Evolutionary conservation across 1,140 invertebrate genomes (phyloP).

Genomic region (Panagrolaimus sp.): DNA sequence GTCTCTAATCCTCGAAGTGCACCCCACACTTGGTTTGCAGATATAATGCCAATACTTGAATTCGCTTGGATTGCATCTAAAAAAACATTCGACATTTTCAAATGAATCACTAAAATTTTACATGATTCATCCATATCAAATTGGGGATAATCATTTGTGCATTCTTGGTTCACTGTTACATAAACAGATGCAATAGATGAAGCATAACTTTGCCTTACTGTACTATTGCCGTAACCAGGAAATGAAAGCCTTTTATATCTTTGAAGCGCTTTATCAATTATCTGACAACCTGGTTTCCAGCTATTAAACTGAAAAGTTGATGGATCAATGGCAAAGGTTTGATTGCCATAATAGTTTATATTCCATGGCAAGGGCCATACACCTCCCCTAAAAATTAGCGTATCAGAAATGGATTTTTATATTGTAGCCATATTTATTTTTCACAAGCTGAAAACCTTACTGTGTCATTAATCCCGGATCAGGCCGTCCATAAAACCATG

Average conservation of each 20-base stretch:
- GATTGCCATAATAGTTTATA: not conserved
- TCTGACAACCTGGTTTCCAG: not conserved
- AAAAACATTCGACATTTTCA: too few species aligned
- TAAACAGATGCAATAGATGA: not conserved
- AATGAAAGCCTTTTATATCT: not conserved
- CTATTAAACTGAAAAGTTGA: not conserved
- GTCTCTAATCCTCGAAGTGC: conserved; percentile 1
- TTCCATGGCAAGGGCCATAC: conserved; percentile 3
- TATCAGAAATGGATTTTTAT: not conserved
- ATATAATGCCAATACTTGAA: not conserved
- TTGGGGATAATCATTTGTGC: not conserved
- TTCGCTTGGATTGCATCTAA: not conserved
- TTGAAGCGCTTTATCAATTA: not conserved
- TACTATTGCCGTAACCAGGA: not conserved
- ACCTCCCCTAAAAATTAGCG: not conserved
- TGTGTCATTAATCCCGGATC: not conserved
- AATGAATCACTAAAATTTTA: too few species aligned
- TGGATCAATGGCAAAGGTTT: not conserved
- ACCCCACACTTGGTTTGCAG: conserved; percentile 11
- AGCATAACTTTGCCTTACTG: not conserved
- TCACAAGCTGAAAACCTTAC: not conserved
- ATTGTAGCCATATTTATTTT: not conserved
- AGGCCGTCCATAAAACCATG: conserved; percentile 5
- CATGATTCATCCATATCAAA: conserved; percentile 6
- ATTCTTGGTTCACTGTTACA: not conserved